Evolutionary conservation across 2,888 invertebrate species (phyloP), one percentile per base, ranked within the genome.

Genomic region (Capitulum mitella): DNA sequence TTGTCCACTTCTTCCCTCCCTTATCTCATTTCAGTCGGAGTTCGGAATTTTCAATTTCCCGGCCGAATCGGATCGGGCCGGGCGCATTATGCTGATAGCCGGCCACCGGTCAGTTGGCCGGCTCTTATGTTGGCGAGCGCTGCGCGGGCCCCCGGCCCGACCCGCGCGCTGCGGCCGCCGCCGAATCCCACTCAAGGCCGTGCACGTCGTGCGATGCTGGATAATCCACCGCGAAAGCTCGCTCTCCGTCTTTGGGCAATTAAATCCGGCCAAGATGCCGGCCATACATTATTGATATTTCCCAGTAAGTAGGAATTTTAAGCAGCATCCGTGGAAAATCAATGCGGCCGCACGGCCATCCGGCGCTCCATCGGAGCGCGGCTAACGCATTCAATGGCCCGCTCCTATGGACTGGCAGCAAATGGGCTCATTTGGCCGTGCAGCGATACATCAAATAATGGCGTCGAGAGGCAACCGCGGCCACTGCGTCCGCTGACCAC

Each of bases 401-500:
- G 34, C 19, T 29, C 26, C 34, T 64, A 64, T 64, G 64, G 64
- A 14, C 64, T 19, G 34, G 34, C 19, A 34, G 34, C 64, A 8
- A 64, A 19, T 34, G 34, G 64, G 64, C 64, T 64, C 64, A 64
- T 64, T 64, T 37, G 64, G 64, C 64, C 64, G 64, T 3, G 32
- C 34, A 22, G 34, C 64, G 34, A 34, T 64, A 34, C 34, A 34
- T 64, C 64, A 34, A 64, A 88, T 34, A 19, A 16, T 64, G 34
- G 64, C 14, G 32, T 34, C 34, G 64, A 32, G 64, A 16, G 64
- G 34, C 32, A 34, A 2, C 5, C 29, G 29, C 58, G 29, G 58
- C 58, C 22, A 1, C 5, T 19, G 12, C 58, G 14, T 29, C 58
- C 14, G 58, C 14, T 12, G 29, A 12, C 14, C 26, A 14, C 58